Evolutionary conservation across 2,888 invertebrate genomes (phyloP).

Genomic region (Eupithecia subfuscata): DNA sequence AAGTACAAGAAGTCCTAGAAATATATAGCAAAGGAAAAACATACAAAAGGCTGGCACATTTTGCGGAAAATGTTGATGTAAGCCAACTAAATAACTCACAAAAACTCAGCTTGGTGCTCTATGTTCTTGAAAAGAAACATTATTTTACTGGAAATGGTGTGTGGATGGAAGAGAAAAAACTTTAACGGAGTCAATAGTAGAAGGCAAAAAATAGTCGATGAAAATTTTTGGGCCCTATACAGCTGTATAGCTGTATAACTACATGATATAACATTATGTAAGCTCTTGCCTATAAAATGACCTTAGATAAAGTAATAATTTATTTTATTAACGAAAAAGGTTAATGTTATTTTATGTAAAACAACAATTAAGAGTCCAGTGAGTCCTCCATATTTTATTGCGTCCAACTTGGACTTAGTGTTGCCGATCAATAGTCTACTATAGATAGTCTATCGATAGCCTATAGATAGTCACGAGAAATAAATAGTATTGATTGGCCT

Average conservation of each 20-base stretch:
- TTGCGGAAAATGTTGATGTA: conserved; percentile 60
- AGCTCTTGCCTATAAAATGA: background rate
- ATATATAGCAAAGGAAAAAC: conserved; percentile 46
- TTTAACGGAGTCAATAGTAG: conserved; percentile 12
- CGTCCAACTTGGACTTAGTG: too few relatives aligned
- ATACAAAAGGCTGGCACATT: conserved; percentile 35
- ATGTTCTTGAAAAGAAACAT: conserved; percentile 76
- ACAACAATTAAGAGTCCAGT: too few relatives aligned
- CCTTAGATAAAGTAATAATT: background rate
- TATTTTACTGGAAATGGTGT: conserved; percentile 80
- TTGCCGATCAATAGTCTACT: too few relatives aligned
- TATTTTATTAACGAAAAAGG: background rate
- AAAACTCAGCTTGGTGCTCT: conserved; percentile 71
- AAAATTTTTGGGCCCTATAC: background rate
- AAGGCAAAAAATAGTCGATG: background rate
- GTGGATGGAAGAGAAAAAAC: conserved; percentile 72
- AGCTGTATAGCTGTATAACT: too few relatives aligned
- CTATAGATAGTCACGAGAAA: too few relatives aligned
- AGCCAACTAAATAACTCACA: conserved; percentile 63
- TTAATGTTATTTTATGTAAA: too few relatives aligned
- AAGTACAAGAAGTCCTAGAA: conserved; percentile 60
- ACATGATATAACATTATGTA: background rate
- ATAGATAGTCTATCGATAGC: too few relatives aligned
- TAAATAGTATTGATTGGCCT: too few relatives aligned
- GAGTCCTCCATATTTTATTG: too few relatives aligned